These are phyloP conservation scores for Xyrauchen texanus DNA, from an alignment of 2,113 vertebrate species.

Conservation along the genomic window DNA sequence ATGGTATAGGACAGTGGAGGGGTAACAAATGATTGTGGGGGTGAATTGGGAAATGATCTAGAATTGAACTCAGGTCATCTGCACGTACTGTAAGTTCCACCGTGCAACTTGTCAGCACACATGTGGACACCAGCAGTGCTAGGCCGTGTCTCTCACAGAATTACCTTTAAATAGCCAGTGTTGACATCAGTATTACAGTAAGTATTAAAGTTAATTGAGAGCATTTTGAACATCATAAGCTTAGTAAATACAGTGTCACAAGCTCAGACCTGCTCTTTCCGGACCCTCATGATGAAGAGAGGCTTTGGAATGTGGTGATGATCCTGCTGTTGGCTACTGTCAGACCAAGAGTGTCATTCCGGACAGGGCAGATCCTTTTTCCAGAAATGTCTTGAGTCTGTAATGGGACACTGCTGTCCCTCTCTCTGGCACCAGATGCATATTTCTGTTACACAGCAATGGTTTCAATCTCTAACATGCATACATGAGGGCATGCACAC, in stretches of 20 bases:
- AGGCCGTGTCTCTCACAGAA: too few relatives aligned
- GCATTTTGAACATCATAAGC: background rate
- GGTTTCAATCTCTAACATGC: constrained; percentile 28
- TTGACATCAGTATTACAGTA: background rate
- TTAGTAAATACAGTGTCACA: background rate
- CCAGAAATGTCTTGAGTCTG: constrained; percentile 33
- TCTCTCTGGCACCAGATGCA: constrained; percentile 25
- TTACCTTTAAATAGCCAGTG: too few relatives aligned
- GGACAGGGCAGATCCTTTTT: constrained; percentile 40
- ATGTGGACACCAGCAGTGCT: too few relatives aligned
- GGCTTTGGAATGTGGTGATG: constrained; percentile 29
- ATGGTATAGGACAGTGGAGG: background rate
- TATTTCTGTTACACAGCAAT: constrained; percentile 34
- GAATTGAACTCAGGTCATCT: background rate
- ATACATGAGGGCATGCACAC: constrained; percentile 11
- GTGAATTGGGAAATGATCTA: background rate
- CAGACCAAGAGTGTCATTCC: constrained; percentile 40
- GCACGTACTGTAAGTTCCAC: background rate
- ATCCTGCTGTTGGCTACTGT: constrained; percentile 24
- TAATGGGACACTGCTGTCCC: constrained; percentile 43
- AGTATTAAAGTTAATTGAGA: constrained; percentile 13
- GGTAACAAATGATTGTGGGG: too few relatives aligned
- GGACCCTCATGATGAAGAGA: background rate
- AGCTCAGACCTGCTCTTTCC: constrained; percentile 16
- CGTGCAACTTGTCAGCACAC: too few relatives aligned